Evolutionary conservation across 1,140 invertebrate genomes (phyloP).

Genomic region (Phymastichus coffea): DNA sequence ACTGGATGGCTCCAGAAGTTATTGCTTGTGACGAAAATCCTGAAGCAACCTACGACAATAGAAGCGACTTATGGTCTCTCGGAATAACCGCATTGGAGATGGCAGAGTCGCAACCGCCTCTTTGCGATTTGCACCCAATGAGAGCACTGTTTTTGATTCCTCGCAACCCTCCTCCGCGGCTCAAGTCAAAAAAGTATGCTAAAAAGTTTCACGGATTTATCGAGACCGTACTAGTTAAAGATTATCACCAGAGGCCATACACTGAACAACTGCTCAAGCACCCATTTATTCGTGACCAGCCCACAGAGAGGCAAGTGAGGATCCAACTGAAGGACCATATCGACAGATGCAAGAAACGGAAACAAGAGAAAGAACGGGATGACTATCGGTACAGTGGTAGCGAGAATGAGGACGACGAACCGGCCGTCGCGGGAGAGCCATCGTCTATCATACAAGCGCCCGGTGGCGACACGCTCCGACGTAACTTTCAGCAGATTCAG

Average conservation of each 20-base stretch:
- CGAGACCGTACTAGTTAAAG: constrained; percentile 89
- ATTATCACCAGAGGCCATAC: constrained; percentile 96
- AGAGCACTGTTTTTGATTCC: constrained; percentile 97
- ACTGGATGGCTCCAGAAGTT: constrained; percentile 98
- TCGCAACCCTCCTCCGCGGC: constrained; percentile 91
- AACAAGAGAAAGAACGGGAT: constrained; percentile 84
- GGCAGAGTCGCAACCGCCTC: constrained; percentile 98
- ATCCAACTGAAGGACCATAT: constrained; percentile 99
- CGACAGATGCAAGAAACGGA: constrained; percentile 93
- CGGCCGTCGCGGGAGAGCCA: constrained; percentile 80
- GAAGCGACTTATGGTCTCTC: constrained; percentile 97
- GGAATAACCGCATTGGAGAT: constrained; percentile 99
- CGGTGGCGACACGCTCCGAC: constrained; percentile 85
- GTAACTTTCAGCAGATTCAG: constrained; percentile 97
- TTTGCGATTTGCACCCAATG: constrained; percentile 99
- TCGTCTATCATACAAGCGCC: constrained; percentile 88
- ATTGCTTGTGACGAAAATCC: constrained; percentile 99
- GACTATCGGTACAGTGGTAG: constrained; percentile 85
- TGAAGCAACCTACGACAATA: constrained; percentile 99
- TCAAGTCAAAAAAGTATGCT: constrained; percentile 98
- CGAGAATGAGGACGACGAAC: constrained; percentile 87
- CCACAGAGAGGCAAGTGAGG: constrained; percentile 94
- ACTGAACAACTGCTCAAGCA: constrained; percentile 98
- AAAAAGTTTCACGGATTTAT: constrained; percentile 93
- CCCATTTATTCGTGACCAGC: constrained; percentile 96